phyloP scores from a whole-genome alignment of 2,797 vertebrate species.

The Melanotaenia maccullochi region DNA sequence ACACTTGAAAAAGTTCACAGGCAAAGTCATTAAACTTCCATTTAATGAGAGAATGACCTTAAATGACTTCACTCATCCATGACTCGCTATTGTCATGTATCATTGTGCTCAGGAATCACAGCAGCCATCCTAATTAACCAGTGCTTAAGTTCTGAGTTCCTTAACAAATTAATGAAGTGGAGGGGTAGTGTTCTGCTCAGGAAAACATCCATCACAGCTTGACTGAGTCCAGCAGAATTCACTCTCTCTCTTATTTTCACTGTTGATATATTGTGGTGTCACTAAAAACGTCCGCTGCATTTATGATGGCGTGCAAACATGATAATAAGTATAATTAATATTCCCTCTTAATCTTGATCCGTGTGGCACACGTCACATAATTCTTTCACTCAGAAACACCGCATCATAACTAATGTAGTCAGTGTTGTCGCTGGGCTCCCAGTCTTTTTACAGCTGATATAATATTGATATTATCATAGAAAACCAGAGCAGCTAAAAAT shows the following conservation, averaged over 20 bases:
- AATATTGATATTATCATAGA: not conserved
- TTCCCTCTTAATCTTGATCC: not conserved
- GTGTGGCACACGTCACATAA: not conserved
- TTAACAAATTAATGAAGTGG: conserved; percentile 75
- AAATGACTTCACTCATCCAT: conserved; percentile 70
- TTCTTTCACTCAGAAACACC: not conserved
- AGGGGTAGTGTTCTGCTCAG: conserved; percentile 57
- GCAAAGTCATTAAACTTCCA: conserved; percentile 74
- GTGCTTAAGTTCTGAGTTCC: conserved; percentile 66
- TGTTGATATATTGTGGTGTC: conserved; percentile 44
- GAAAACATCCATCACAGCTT: conserved; percentile 75
- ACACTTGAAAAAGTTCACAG: conserved; percentile 64
- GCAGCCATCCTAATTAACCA: conserved; percentile 75
- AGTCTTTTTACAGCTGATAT: not conserved
- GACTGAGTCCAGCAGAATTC: conserved; percentile 64
- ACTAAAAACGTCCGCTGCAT: conserved; percentile 17
- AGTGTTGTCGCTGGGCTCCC: not conserved
- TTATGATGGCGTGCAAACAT: conserved; percentile 32
- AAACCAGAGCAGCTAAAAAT: not conserved
- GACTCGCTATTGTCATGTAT: conserved; percentile 74
- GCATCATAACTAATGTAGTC: not conserved
- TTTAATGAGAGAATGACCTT: conserved; percentile 76
- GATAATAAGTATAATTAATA: conserved; percentile 37
- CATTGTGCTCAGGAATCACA: conserved; percentile 67
- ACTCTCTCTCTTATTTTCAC: conserved; percentile 46